phyloP scores from a whole-genome alignment of 2,888 invertebrate species.

The Calliphora vomitoria region DNA sequence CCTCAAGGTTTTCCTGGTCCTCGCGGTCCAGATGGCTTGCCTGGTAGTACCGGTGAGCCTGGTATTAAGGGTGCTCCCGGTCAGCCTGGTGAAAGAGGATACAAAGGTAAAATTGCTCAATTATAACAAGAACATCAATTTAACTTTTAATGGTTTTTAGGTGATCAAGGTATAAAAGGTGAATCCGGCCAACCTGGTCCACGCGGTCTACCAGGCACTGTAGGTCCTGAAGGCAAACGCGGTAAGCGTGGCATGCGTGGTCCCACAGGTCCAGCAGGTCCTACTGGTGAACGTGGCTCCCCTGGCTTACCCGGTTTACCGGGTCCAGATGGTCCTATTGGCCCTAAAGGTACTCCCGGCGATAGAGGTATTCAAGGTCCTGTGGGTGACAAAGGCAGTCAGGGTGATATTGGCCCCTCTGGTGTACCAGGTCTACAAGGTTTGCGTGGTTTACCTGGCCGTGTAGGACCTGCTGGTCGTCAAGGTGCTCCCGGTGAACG shows the following conservation, averaged over 20 bases:
- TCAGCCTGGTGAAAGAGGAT: constrained; percentile 90
- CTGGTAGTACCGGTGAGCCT: constrained; percentile 90
- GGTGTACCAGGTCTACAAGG: constrained; percentile 87
- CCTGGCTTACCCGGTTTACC: constrained; percentile 85
- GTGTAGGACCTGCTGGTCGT: constrained; percentile 90
- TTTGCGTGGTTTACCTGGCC: constrained; percentile 87
- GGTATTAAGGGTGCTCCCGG: constrained; percentile 92
- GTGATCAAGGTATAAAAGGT: constrained; percentile 91
- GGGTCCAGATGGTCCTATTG: constrained; percentile 91
- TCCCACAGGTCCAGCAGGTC: constrained; percentile 90
- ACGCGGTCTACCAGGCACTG: constrained; percentile 90
- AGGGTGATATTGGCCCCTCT: constrained; percentile 87
- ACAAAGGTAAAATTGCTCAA: constrained; percentile 86
- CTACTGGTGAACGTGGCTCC: constrained; percentile 87
- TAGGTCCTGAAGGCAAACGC: constrained; percentile 91
- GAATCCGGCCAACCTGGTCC: constrained; percentile 90
- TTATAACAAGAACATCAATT: not conserved
- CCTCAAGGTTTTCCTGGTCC: constrained; percentile 93
- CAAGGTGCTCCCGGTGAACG: constrained; percentile 89
- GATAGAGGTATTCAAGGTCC: constrained; percentile 89
- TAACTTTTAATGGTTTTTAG: constrained; percentile 45
- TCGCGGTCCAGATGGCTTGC: constrained; percentile 90
- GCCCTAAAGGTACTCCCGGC: constrained; percentile 90
- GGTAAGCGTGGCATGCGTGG: constrained; percentile 92
- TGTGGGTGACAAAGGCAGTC: constrained; percentile 87